Evolutionary conservation across 2,888 invertebrate species (phyloP).

Genomic region (Cordylochernes scorpioides): DNA sequence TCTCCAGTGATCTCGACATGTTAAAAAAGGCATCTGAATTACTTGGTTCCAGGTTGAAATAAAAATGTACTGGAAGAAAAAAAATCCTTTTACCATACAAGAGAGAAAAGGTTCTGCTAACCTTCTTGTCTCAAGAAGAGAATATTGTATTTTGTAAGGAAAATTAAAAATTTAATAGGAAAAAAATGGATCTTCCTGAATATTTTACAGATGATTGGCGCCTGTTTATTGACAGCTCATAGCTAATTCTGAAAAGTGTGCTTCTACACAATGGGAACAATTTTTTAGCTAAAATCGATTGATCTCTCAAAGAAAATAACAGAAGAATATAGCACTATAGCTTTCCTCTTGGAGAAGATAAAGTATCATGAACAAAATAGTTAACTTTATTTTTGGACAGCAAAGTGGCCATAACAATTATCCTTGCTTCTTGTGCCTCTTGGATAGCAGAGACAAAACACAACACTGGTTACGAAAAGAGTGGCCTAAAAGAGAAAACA

Average conservation of each 20-base stretch:
- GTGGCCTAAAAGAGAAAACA: too few species aligned
- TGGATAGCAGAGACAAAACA: constrained; percentile 2
- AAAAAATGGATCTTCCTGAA: not conserved
- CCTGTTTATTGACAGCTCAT: constrained; percentile 1
- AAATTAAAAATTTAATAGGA: constrained; percentile 1
- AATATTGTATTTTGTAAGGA: constrained; percentile 2
- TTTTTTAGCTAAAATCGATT: not conserved
- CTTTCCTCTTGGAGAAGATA: too few species aligned
- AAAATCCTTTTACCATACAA: constrained; percentile 3
- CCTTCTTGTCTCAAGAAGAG: constrained; percentile 1
- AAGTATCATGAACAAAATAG: too few species aligned
- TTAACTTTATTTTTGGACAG: too few species aligned
- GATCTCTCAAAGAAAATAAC: too few species aligned
- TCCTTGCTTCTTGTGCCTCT: constrained; percentile 3
- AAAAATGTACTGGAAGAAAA: constrained; percentile 1
- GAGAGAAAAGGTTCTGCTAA: constrained; percentile 1
- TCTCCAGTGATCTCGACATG: constrained; percentile 1
- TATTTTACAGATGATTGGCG: too few species aligned
- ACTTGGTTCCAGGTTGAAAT: too few species aligned
- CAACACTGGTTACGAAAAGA: constrained; percentile 3
- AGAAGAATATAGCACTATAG: too few species aligned
- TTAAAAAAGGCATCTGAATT: constrained; percentile 4
- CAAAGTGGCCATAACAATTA: too few species aligned
- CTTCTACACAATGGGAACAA: constrained; percentile 1
- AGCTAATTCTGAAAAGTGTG: constrained; percentile 2